phyloP scores from a whole-genome alignment of 2,113 vertebrate species.

The Salminus brasiliensis region DNA sequence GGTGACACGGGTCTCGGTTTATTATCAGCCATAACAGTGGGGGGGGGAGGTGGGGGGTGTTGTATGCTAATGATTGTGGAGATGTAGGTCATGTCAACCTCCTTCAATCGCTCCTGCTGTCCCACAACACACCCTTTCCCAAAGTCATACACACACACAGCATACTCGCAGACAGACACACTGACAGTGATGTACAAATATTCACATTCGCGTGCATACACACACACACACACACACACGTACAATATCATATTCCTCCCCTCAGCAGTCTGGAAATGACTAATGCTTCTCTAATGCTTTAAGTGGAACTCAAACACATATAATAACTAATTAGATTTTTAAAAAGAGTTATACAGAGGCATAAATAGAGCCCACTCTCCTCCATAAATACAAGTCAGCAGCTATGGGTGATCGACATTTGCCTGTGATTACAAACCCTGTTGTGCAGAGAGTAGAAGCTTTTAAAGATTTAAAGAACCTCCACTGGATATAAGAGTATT shows the following conservation, averaged over 20 bases:
- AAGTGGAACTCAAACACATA: background rate
- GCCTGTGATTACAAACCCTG: too few relatives aligned
- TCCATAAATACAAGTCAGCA: too few relatives aligned
- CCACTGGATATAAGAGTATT: too few relatives aligned
- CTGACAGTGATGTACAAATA: constrained; percentile 32
- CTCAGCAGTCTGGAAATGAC: background rate
- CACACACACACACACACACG: constrained; percentile 36
- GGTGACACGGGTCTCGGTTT: constrained; percentile 60
- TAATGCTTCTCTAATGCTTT: background rate
- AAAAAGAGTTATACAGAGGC: too few relatives aligned
- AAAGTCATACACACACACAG: constrained; percentile 41
- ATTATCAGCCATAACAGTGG: constrained; percentile 48
- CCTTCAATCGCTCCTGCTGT: constrained; percentile 68
- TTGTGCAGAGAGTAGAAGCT: too few relatives aligned
- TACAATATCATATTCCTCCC: constrained; percentile 35
- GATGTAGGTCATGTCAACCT: constrained; percentile 78
- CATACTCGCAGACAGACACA: constrained; percentile 37
- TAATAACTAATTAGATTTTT: background rate
- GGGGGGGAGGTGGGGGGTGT: constrained; percentile 8
- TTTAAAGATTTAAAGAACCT: too few relatives aligned
- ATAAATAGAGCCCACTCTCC: too few relatives aligned
- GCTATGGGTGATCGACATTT: too few relatives aligned
- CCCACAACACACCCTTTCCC: constrained; percentile 25
- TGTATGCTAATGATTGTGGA: constrained; percentile 74
- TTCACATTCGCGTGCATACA: constrained; percentile 8